Conservation (phyloP, 2,797 vertebrate genomes). For the Mastacembelus armatus region DNA sequence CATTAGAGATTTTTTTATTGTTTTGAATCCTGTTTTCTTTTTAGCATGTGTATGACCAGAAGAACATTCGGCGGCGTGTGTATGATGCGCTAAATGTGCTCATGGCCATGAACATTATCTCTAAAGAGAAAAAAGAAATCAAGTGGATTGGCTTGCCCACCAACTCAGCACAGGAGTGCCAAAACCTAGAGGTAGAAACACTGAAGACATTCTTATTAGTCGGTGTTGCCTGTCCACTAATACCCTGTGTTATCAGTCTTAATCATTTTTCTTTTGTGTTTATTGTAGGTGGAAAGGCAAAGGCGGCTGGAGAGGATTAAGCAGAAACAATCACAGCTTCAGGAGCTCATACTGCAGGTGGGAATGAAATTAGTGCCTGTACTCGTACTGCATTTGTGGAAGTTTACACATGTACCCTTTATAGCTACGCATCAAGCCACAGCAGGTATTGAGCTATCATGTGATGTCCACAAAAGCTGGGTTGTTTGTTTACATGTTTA, state of each 20-base stretch:
- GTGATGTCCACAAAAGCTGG: too few species aligned
- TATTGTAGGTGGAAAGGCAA: conserved; percentile 93
- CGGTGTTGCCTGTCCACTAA: neutral
- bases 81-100: conserved; percentile 99
- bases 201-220: neutral
- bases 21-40: neutral
- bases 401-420: neutral
- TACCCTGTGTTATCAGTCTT: neutral
- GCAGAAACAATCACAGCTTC: conserved; percentile 98
- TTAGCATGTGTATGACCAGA: conserved; percentile 97
- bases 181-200: conserved; percentile 92
- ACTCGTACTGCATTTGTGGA: neutral
- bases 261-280: neutral
- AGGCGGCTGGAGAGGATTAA: conserved; percentile 97
- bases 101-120: conserved; percentile 99
- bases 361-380: conserved; percentile 4
- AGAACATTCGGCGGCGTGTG: conserved; percentile 98
- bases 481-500: too few species aligned
- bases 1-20: neutral
- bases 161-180: conserved; percentile 99
- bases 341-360: conserved; percentile 99
- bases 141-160: conserved; percentile 99
- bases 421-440: too few species aligned
- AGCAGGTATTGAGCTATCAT: too few species aligned
- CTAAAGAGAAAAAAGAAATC: conserved; percentile 99